Evolutionary conservation across 2,797 vertebrate genomes (phyloP).

Genomic region (Trematocara caparti): DNA sequence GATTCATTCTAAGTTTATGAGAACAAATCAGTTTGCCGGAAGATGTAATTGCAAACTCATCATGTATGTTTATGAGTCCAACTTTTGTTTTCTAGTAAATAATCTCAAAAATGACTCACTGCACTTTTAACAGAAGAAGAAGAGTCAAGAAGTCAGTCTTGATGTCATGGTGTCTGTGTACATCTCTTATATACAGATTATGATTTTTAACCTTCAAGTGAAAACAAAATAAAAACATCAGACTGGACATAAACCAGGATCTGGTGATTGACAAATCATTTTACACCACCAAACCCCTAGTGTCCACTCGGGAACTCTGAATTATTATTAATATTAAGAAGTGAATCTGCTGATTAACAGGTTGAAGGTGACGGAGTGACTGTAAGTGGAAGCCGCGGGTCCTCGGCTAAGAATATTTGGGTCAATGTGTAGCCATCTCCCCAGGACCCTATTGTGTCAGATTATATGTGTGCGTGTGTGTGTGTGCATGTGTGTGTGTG

Average conservation of each 20-base stretch:
- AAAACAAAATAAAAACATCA: background rate
- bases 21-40: background rate
- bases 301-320: background rate
- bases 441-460: constrained; percentile 6
- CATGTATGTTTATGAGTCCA: background rate
- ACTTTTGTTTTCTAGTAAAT: background rate
- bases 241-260: background rate
- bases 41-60: background rate
- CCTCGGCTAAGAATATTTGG: constrained; percentile 53
- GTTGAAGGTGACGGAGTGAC: background rate
- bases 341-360: background rate
- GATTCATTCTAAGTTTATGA: background rate
- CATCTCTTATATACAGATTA: background rate
- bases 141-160: background rate
- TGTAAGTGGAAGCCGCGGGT: constrained; percentile 61
- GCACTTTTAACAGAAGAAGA: background rate
- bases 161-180: background rate
- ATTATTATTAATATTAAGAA: background rate
- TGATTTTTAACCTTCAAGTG: background rate
- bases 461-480: background rate
- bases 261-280: background rate
- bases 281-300: background rate
- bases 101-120: background rate
- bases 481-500: background rate
- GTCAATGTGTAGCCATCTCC: constrained; percentile 41